A percentile compares a stretch with the other conserved stretches of the same genome.
These are phyloP conservation scores for Montipora capitata DNA, from an alignment of 92 coral and sea anemone species.

Conservation along the genomic window DNA sequence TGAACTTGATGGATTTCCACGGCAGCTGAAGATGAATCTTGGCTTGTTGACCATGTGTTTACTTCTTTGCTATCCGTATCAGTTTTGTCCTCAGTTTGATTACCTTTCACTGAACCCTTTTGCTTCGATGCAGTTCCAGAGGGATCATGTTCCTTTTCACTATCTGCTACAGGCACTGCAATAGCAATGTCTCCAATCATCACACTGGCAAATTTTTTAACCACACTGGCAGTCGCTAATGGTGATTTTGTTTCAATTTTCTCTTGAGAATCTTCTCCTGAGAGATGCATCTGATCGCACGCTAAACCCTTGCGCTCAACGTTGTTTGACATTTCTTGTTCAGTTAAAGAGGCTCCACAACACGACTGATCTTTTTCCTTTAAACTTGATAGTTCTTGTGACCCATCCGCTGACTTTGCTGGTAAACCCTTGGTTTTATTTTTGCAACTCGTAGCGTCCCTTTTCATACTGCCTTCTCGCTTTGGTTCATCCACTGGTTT, in stretches of 20 bases:
- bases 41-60: neutral
- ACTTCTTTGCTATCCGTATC: neutral
- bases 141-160: neutral
- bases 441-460: no score
- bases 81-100: neutral
- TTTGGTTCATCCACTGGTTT: constrained; percentile 1
- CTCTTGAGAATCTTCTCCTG: neutral
- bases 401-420: neutral
- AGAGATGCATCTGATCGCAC: neutral
- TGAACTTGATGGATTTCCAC: neutral
- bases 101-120: neutral
- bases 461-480: neutral
- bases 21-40: constrained; percentile 11
- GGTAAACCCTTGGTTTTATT: neutral
- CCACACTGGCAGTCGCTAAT: neutral
- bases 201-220: constrained; percentile 58
- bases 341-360: neutral
- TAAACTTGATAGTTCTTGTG: neutral
- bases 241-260: neutral
- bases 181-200: constrained; percentile 89
- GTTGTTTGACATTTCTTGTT: neutral
- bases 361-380: neutral
- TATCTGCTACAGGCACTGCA: constrained; percentile 77
- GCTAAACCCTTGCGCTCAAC: neutral
- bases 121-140: neutral